Evolutionary conservation across 1,140 invertebrate genomes (phyloP), one percentile per base, ranked within the genome.

Genomic region (Zaprionus taronus): DNA sequence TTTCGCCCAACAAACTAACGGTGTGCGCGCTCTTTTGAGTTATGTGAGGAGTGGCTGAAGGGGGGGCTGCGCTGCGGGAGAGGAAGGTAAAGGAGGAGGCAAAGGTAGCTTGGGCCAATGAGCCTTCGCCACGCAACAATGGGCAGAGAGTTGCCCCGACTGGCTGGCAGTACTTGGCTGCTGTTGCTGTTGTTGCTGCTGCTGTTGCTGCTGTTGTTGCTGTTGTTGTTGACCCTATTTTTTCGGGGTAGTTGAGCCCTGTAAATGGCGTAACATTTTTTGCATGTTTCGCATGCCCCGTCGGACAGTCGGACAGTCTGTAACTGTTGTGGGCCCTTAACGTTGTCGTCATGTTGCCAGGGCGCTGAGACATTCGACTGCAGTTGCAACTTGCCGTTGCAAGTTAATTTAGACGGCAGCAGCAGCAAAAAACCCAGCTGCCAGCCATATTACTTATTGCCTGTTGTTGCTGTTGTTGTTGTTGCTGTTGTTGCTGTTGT

Each of bases 1-100:
- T 85, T 89, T 85, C 79, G 81, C 79, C 61, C 72, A 75, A 28
- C 72, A 70, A 74, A 70, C 85, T 90, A 90, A 90, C 85, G 85
- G 86, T 85, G 85, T 90, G 85, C 85, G 86, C 85, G 85, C 85
- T 90, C 85, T 90, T 90, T 90, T 90, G 85, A 90, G 86, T 90
- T 90, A 90, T 91, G 77, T 79, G 79, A 11, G 31, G 31, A 34
- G 31, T 81, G 56, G 62, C 55, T 34, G 53, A 14, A 26, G 22
- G 60, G 31, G 63, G 41, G 44, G 53, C n/a, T 15, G 38, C 41
- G 60, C 58, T 49, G 62, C 49, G 65, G 26, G 63, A 17, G 38
- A 26, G 51, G 38, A 38, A 20, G 47, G 51, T 44, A 36, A 17
- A 22, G 14, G 38, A 53, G 22, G 51, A 49, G 55, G 31, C 47